Evolutionary conservation across 2,888 invertebrate species (phyloP).

Genomic region (Synanthedon vespiformis): DNA sequence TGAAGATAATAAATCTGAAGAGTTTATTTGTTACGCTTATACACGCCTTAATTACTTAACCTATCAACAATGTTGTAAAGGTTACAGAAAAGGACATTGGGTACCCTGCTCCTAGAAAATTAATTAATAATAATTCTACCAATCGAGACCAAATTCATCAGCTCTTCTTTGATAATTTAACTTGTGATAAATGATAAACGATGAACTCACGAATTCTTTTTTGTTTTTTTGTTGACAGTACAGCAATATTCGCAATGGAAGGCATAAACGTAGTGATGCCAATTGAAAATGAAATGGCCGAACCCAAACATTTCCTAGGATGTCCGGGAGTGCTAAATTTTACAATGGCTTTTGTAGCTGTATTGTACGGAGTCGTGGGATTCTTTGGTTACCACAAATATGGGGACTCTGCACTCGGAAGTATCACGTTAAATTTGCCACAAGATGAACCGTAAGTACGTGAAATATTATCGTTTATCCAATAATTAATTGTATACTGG

Average conservation of each 20-base stretch:
- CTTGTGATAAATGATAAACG: too few relatives aligned
- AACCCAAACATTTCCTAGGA: slow-evolving; percentile 82
- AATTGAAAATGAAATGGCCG: slow-evolving; percentile 91
- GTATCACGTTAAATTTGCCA: slow-evolving; percentile 87
- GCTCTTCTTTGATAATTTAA: too few relatives aligned
- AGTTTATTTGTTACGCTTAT: too few relatives aligned
- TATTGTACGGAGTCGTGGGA: slow-evolving; percentile 83
- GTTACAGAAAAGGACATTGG: too few relatives aligned
- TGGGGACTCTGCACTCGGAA: slow-evolving; percentile 76
- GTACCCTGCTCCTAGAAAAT: too few relatives aligned
- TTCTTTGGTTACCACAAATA: slow-evolving; percentile 89
- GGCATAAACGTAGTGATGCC: slow-evolving; percentile 95
- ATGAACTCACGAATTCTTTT: too few relatives aligned
- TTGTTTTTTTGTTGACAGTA: slow-evolving; percentile 56
- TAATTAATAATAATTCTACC: too few relatives aligned
- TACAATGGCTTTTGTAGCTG: slow-evolving; percentile 84
- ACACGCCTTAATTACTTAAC: too few relatives aligned
- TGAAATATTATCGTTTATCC: neutral
- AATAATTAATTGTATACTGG: neutral
- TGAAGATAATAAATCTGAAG: too few relatives aligned
- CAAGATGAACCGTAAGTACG: slow-evolving; percentile 72
- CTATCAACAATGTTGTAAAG: too few relatives aligned
- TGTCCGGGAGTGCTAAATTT: slow-evolving; percentile 87
- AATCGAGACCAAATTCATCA: too few relatives aligned
- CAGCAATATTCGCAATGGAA: slow-evolving; percentile 97